A percentile compares a stretch with the other conserved stretches of the same genome.
Conservation (phyloP, 2,113 vertebrate species). For the Hiodon alosoides region DNA sequence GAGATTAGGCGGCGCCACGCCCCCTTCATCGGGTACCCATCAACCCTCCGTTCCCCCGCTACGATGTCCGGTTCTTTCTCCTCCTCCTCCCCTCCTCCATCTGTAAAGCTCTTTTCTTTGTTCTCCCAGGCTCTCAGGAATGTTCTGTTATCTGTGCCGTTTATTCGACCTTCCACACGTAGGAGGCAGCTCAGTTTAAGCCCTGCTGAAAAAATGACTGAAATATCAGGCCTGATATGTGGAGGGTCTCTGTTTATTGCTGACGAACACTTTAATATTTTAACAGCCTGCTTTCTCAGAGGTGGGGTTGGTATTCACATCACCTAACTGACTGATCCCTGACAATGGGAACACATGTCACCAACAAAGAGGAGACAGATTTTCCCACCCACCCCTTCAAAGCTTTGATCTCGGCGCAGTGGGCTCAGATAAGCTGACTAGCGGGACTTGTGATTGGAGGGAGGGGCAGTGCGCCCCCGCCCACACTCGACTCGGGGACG, state of each 20-base stretch:
- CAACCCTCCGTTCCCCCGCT: not conserved
- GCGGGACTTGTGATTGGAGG: no score
- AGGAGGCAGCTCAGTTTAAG: no score
- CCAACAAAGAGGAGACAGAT: conserved; percentile 33
- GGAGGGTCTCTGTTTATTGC: not conserved
- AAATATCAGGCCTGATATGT: no score
- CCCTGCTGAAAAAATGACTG: no score
- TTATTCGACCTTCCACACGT: no score
- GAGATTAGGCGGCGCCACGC: not conserved
- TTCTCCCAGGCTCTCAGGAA: no score
- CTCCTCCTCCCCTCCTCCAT: not conserved
- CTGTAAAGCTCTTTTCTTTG: conserved; percentile 8
- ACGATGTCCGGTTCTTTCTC: not conserved
- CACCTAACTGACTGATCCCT: conserved; percentile 30
- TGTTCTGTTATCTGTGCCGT: no score
- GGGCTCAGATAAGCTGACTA: no score
- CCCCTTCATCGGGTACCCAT: conserved; percentile 1
- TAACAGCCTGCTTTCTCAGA: not conserved
- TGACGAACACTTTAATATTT: not conserved
- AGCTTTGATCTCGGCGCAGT: conserved; percentile 36
- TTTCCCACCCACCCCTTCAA: conserved; percentile 11
- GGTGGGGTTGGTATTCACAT: conserved; percentile 17
- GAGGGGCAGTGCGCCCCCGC: no score
- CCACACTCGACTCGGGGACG: no score
- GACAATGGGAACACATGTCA: conserved; percentile 40